Percentiles rank a stretch among this genome's conserved stretches.
Conservation (phyloP, 1,140 invertebrate genomes). For the roundworm (Caenorhabditis elegans) region DNA sequence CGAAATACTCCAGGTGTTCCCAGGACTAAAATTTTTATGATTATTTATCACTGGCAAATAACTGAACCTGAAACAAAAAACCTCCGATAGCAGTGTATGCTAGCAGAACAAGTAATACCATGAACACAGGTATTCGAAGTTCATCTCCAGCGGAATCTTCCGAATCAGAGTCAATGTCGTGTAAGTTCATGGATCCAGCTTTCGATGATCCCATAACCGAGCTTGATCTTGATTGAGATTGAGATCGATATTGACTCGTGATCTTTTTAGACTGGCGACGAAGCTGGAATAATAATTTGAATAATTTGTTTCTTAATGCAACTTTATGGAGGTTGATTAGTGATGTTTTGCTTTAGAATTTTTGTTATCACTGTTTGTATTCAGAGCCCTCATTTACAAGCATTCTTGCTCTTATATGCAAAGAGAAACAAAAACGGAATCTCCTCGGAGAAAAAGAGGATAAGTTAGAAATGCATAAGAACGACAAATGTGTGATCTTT, state of each 20-base stretch:
- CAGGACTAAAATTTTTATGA: conserved; percentile 44
- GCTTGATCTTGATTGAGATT: conserved; percentile 45
- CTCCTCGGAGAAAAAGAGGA: not conserved
- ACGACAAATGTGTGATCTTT: not conserved
- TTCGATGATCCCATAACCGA: conserved; percentile 1
- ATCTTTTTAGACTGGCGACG: conserved; percentile 58
- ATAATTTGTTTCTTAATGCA: not conserved
- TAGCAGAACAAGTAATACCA: conserved; percentile 62
- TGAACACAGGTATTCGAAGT: conserved; percentile 62
- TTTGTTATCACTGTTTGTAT: not conserved
- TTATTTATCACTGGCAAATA: not conserved
- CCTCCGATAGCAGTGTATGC: conserved; percentile 64
- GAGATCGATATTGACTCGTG: conserved; percentile 53
- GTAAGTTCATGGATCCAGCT: conserved; percentile 61
- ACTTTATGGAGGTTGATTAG: not conserved
- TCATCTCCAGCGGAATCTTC: conserved; percentile 55
- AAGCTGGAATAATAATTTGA: conserved; percentile 48
- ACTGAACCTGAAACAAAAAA: conserved; percentile 17
- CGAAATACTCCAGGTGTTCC: conserved; percentile 65
- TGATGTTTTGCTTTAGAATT: not conserved
- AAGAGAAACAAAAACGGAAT: not conserved
- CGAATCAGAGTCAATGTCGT: conserved; percentile 56
- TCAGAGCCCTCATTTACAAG: not conserved
- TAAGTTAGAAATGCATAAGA: conserved; percentile 19
- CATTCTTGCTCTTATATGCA: not conserved